Evolutionary conservation across 2,888 invertebrate genomes (phyloP).

Genomic region (Nymphalis urticae): DNA sequence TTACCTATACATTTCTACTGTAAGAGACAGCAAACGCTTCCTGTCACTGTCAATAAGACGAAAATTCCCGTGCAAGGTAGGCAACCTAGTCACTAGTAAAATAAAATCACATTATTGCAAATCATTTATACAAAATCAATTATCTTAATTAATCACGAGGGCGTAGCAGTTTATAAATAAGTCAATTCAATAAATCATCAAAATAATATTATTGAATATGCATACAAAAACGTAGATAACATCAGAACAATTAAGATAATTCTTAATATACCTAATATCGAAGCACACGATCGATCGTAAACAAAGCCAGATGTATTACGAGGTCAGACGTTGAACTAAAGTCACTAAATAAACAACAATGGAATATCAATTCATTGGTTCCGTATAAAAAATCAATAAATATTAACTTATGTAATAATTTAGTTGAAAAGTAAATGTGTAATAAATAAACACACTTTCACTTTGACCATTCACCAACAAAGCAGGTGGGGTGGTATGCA

Average conservation of each 20-base stretch:
- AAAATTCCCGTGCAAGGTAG: too few relatives aligned
- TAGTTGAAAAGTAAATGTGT: too few relatives aligned
- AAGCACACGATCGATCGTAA: conserved; percentile 27
- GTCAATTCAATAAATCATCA: background rate
- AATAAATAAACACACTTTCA: too few relatives aligned
- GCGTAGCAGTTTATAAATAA: background rate
- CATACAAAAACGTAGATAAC: conserved; percentile 2
- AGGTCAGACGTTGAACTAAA: conserved; percentile 45
- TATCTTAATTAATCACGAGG: background rate
- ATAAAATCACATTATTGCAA: too few relatives aligned
- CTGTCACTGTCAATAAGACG: too few relatives aligned
- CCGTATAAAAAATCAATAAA: conserved; percentile 13
- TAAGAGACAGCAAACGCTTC: too few relatives aligned
- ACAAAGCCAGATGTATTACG: conserved; percentile 39
- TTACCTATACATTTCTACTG: too few relatives aligned
- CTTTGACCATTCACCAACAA: too few relatives aligned
- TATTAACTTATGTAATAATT: too few relatives aligned
- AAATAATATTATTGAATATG: conserved; percentile 5
- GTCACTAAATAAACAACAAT: conserved; percentile 9
- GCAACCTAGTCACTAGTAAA: too few relatives aligned
- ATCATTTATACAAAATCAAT: background rate
- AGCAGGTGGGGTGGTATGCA: too few relatives aligned
- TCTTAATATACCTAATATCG: conserved; percentile 13
- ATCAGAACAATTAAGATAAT: conserved; percentile 9
- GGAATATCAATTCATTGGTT: conserved; percentile 14